Evolutionary conservation across 2,113 vertebrate species (phyloP).

Genomic region (Gavia stellata): DNA sequence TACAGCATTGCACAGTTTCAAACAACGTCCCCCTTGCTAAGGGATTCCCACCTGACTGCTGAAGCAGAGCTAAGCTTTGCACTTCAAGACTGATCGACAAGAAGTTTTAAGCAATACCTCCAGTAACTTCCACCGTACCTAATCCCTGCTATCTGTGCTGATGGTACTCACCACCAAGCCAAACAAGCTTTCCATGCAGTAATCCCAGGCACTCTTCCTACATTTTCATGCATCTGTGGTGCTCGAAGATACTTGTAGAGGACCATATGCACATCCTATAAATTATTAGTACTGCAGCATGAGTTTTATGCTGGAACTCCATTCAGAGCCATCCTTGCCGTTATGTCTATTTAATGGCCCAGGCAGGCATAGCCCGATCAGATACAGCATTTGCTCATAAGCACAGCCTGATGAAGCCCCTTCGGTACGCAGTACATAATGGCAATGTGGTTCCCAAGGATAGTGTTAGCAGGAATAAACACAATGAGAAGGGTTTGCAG

Average conservation of each 20-base stretch:
- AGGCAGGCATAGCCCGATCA: background rate
- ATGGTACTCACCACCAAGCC: background rate
- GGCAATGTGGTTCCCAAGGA: background rate
- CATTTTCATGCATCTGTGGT: background rate
- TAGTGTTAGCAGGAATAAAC: background rate
- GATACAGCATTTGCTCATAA: background rate
- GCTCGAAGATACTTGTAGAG: background rate
- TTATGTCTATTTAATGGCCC: fast-evolving
- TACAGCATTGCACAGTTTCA: background rate
- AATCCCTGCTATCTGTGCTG: fast-evolving
- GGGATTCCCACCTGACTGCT: background rate
- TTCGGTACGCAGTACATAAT: background rate
- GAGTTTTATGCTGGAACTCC: background rate
- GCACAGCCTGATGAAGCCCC: background rate
- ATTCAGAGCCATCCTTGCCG: background rate
- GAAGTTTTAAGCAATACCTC: background rate
- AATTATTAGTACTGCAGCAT: background rate
- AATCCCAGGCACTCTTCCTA: background rate
- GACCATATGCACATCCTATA: background rate
- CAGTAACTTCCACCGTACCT: background rate
- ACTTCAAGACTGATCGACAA: background rate
- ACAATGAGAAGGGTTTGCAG: background rate
- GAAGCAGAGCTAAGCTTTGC: background rate
- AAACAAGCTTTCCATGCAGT: background rate
- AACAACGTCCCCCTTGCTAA: background rate